Conservation (phyloP, 2,113 vertebrate species). For the Anoplopoma fimbria region DNA sequence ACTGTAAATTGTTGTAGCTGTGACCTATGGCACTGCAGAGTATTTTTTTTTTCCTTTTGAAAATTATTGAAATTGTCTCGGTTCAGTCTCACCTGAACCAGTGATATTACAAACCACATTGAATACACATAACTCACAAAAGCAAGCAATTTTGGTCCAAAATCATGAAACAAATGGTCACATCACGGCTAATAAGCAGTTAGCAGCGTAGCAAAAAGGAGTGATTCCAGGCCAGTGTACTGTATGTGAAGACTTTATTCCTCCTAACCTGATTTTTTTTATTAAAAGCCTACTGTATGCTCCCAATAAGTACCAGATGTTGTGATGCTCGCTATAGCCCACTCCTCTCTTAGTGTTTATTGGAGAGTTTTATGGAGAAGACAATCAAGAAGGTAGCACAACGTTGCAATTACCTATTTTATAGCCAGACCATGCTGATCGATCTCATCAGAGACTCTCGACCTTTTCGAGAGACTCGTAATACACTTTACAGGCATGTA, state of each 20-base stretch:
- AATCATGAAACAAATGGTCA: not conserved
- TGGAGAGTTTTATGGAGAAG: constrained; percentile 54
- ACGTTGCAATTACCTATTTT: constrained; percentile 57
- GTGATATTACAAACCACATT: not conserved
- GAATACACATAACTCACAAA: not conserved
- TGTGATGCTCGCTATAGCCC: constrained; percentile 20
- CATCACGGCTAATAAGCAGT: constrained; percentile 15
- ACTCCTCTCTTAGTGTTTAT: constrained; percentile 30
- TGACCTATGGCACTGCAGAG: not conserved
- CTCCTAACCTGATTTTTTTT: not conserved
- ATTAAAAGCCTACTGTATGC: constrained; percentile 30
- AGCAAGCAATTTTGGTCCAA: not conserved
- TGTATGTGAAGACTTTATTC: not conserved
- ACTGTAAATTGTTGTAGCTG: not conserved
- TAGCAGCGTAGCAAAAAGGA: not conserved
- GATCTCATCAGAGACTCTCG: constrained; percentile 62
- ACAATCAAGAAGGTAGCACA: constrained; percentile 45
- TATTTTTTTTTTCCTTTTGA: not conserved
- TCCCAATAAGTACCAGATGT: constrained; percentile 39
- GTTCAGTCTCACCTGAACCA: not conserved
- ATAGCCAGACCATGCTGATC: constrained; percentile 51
- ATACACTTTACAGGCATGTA: constrained; percentile 50
- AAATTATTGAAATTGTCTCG: not conserved
- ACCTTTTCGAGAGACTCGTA: constrained; percentile 61
- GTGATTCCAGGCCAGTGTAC: not conserved